Base-by-base conservation (phyloP, 2,113 vertebrate species). In the Engystomops pustulosus region DNA sequence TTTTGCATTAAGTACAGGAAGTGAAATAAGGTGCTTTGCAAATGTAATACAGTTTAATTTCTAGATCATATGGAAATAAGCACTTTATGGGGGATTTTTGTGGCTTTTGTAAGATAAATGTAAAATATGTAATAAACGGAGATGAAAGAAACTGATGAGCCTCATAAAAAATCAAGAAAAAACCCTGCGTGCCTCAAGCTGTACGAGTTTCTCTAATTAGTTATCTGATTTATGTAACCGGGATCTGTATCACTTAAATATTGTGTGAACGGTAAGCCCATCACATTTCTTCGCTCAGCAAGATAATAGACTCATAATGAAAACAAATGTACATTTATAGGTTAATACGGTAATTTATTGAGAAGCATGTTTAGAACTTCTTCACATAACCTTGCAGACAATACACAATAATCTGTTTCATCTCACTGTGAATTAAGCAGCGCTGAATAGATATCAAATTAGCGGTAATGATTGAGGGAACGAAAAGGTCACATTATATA, bases 271-370 rank as follows among this genome's bases (percentile, higher is more conserved):
- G 23, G 49, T 68, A 68, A 68, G 60, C 60, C 72, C 60, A 76
- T 65, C 62, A 77, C 82, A 84, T 84, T 49, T 69, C 68, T 84
- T 44, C 47, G 36, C 23, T 51, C 45, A 0, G 58, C 32, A 2
- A 67, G 81, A 51, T 84, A 84, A 84, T 78, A 47, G 69, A 84
- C 82, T 77, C 82, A 68, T 84, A 84, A 84, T 78, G 82, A 84
- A 77, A 84, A 84, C 67, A 84, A 84, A 84, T 84, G 82, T 51
- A 68, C 60, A 84, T 41, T 77, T 77, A 84, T 79, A 85, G 83
- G 83, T 85, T 84, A 85, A 79, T 85, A 45, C 76, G 25, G 23
- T 70, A 44, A 85, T 85, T 85, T 85, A 85, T 79, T 85, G 62
- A 70, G 60, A 70, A 69, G 49, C 30, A 55, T 79, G 75, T 70